Evolutionary conservation across 2,113 vertebrate genomes (phyloP), one percentile per base, ranked within the genome.

Genomic region (Limnothrissa miodon): DNA sequence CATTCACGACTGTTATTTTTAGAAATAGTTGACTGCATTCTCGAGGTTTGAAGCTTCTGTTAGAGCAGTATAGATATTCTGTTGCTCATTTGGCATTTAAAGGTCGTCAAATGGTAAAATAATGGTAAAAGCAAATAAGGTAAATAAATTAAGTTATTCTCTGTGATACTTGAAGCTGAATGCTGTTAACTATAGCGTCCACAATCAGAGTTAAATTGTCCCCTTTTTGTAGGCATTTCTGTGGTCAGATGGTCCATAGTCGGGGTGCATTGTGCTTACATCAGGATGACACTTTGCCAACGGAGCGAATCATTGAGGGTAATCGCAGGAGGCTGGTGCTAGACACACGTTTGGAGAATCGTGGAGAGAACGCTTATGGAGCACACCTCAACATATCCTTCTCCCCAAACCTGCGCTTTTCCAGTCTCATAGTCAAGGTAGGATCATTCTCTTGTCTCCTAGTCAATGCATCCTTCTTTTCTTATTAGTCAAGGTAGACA

Each of bases 361-460:
- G 93, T 10, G 97, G 97, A 0, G 98, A 99, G 83, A 99, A 99
- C 0, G 97, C 98, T 53, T 99, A 99, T 86, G 94, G 91, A 79
- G 91, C 97, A 0, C 78, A 92, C 6, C 94, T 99, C 3, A 97
- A 97, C 85, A 96, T 99, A 90, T 95, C 96, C 42, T 95, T 95
- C 93, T 96, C 96, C 1, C 91, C 92, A 45, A 99, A 99, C 87
- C 96, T 99, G 4, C 96, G 94, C 84, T 94, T 98, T 0, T 97
- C 97, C 79, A 98, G 96, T 91, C 85, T 99, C 80, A 93, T 97
- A 45, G 92, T 96, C 81, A 97, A 96, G 96, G 97, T 97, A 83
- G 11, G 13, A 3, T 56, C 4, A 19, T 56, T 56, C 51, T 56
- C 23, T 56, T 6, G 3, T 6, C 19, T 56, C 51, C 21, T 56